phyloP scores from a whole-genome alignment of 2,888 invertebrate species.

The Ferdinandea cuprea region DNA sequence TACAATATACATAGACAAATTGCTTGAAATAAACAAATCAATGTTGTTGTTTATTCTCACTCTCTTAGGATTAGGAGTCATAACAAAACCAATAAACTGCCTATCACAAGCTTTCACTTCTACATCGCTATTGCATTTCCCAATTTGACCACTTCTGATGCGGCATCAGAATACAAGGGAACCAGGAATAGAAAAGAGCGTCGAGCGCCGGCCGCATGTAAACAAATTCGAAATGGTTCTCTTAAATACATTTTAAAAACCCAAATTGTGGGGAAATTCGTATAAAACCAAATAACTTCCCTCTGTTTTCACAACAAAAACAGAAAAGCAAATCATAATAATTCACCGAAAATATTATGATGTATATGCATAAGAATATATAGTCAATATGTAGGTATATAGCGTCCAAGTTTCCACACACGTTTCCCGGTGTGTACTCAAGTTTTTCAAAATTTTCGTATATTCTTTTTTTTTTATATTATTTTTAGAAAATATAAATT shows the following conservation, averaged over 20 bases:
- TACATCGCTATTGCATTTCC: slow-evolving; percentile 43
- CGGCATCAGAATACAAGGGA: slow-evolving; percentile 12
- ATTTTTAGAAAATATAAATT: slow-evolving; percentile 72
- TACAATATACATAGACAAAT: slow-evolving; percentile 1
- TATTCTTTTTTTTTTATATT: slow-evolving; percentile 41
- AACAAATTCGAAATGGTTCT: slow-evolving; percentile 50
- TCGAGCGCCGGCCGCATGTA: slow-evolving; percentile 7
- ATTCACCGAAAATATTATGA: slow-evolving; percentile 41
- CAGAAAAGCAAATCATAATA: slow-evolving; percentile 40
- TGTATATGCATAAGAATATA: slow-evolving; percentile 13
- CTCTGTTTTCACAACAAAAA: no score
- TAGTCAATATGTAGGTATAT: slow-evolving; percentile 4
- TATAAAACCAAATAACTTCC: slow-evolving; percentile 12
- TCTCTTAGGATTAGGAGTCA: slow-evolving; percentile 37
- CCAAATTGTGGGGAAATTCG: slow-evolving; percentile 20
- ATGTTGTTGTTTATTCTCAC: slow-evolving; percentile 18
- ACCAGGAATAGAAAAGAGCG: slow-evolving; percentile 14
- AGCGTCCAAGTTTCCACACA: slow-evolving; percentile 68
- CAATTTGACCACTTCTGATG: slow-evolving; percentile 4
- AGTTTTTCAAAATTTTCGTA: slow-evolving; percentile 59
- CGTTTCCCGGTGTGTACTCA: slow-evolving; percentile 64
- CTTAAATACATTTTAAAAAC: slow-evolving; percentile 23
- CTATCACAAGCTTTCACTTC: not conserved
- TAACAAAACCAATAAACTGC: slow-evolving; percentile 38
- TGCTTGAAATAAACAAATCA: slow-evolving; percentile 60